Evolutionary conservation across 2,888 invertebrate species (phyloP).

Genomic region (Pyrrhia umbra): DNA sequence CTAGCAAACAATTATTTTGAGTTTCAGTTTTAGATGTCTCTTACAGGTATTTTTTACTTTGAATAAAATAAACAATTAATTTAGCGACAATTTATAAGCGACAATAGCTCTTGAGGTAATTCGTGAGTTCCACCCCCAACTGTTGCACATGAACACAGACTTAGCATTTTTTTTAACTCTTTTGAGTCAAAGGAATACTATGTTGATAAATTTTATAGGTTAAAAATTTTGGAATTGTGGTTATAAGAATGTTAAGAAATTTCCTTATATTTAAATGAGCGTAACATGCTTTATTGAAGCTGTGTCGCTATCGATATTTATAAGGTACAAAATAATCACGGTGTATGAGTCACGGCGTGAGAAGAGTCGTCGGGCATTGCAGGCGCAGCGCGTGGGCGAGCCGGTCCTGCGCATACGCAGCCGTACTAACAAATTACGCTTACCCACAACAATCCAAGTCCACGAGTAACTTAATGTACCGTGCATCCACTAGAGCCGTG

Average conservation of each 20-base stretch:
- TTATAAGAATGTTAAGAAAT: not conserved
- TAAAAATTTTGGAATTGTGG: not conserved
- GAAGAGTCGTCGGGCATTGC: constrained; percentile 70
- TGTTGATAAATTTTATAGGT: too few relatives aligned
- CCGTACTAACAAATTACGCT: constrained; percentile 83
- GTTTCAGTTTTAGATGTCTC: too few relatives aligned
- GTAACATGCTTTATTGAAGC: constrained; percentile 35
- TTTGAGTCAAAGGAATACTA: too few relatives aligned
- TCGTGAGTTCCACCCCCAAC: too few relatives aligned
- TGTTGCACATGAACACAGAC: too few relatives aligned
- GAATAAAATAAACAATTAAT: too few relatives aligned
- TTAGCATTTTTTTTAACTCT: too few relatives aligned
- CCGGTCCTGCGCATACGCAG: constrained; percentile 75
- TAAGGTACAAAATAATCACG: constrained; percentile 74
- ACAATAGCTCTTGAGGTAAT: too few relatives aligned
- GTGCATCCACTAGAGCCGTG: constrained; percentile 32
- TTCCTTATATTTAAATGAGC: constrained; percentile 1
- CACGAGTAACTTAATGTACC: constrained; percentile 59
- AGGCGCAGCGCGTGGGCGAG: constrained; percentile 78
- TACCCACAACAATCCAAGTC: constrained; percentile 70
- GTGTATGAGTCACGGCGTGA: constrained; percentile 81
- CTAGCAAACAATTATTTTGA: too few relatives aligned
- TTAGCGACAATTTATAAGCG: too few relatives aligned
- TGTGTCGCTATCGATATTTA: constrained; percentile 55
- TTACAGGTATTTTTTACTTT: too few relatives aligned